phyloP scores from a whole-genome alignment of 2,888 invertebrate species.

The Acanthopleura granulata region DNA sequence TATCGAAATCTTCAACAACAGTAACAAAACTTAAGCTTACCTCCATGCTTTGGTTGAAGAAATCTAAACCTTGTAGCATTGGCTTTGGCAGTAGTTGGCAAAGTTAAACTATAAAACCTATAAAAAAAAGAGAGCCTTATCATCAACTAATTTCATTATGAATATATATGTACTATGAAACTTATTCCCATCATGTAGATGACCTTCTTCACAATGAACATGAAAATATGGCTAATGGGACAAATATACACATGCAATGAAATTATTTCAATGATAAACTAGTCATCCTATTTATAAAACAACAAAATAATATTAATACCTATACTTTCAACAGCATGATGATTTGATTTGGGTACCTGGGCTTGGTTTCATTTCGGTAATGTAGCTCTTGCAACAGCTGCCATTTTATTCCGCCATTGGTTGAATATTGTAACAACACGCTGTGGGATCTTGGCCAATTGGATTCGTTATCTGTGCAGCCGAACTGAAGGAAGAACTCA shows the following conservation, averaged over 20 bases:
- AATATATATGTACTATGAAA: too few relatives aligned
- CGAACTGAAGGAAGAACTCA: conserved; percentile 68
- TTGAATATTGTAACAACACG: conserved; percentile 69
- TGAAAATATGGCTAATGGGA: too few relatives aligned
- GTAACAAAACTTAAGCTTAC: conserved; percentile 32
- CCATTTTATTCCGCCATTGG: conserved; percentile 70
- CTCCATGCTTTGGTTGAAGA: conserved; percentile 69
- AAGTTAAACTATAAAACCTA: conserved; percentile 62
- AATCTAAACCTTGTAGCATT: conserved; percentile 69
- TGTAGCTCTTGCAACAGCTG: conserved; percentile 66
- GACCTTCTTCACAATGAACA: too few relatives aligned
- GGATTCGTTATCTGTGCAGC: conserved; percentile 53
- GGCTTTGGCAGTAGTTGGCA: conserved; percentile 59
- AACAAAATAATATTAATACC: too few relatives aligned
- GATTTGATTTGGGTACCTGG: conserved; percentile 34
- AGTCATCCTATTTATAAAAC: too few relatives aligned
- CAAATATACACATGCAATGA: too few relatives aligned
- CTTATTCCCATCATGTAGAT: too few relatives aligned
- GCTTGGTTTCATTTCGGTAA: conserved; percentile 45
- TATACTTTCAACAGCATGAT: too few relatives aligned
- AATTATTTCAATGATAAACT: too few relatives aligned
- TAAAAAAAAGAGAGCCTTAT: conserved; percentile 12
- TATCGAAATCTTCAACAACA: too few relatives aligned
- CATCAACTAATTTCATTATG: too few relatives aligned
- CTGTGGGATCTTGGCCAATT: conserved; percentile 64